Evolutionary conservation across 2,113 vertebrate genomes (phyloP).

Genomic region (Hemibagrus wyckioides): DNA sequence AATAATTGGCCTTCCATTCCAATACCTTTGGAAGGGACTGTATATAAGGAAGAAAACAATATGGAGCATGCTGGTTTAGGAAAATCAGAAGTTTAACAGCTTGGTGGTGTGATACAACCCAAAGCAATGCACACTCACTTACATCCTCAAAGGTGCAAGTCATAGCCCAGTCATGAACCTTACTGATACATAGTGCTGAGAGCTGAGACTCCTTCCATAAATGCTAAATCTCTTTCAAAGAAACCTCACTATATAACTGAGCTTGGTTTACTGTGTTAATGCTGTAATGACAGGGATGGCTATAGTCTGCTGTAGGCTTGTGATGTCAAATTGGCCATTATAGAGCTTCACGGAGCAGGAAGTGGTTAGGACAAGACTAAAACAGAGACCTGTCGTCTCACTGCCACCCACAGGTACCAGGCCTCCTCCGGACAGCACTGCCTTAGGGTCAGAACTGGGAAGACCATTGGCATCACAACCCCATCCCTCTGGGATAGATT

Average conservation of each 20-base stretch:
- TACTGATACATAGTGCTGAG: background rate
- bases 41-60: background rate
- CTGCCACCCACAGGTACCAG: conserved; percentile 74
- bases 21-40: too few relatives aligned
- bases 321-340: conserved; percentile 1
- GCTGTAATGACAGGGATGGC: conserved; percentile 31
- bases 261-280: background rate
- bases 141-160: background rate
- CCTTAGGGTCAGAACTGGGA: conserved; percentile 64
- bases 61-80: background rate
- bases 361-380: conserved; percentile 15
- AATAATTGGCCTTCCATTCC: too few relatives aligned
- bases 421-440: conserved; percentile 70
- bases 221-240: conserved; percentile 5
- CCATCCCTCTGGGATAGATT: conserved; percentile 74
- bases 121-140: background rate
- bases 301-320: background rate
- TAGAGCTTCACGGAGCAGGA: background rate
- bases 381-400: conserved; percentile 71
- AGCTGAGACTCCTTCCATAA: background rate
- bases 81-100: background rate
- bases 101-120: background rate
- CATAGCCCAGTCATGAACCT: background rate
- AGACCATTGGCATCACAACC: conserved; percentile 71
- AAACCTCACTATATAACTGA: background rate